These are phyloP conservation scores for Synchiropus splendidus DNA, from an alignment of 2,113 vertebrate genomes.

Conservation along the genomic window DNA sequence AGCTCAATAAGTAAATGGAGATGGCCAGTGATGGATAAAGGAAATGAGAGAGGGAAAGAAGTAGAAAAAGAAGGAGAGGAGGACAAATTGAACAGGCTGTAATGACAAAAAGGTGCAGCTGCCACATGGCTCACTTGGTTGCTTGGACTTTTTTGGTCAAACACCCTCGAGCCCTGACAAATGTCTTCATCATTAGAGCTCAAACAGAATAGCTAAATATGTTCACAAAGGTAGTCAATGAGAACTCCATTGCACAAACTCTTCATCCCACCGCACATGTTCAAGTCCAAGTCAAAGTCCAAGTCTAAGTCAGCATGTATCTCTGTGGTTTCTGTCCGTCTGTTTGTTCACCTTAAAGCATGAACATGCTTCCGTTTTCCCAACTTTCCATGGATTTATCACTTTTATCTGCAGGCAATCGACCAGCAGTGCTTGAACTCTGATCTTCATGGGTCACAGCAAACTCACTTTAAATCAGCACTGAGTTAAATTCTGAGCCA, in stretches of 20 bases:
- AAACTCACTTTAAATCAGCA: too few relatives aligned
- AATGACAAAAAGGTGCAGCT: slow-evolving; percentile 43
- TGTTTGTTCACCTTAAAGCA: too few relatives aligned
- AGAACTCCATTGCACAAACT: background rate
- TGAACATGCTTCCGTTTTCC: too few relatives aligned
- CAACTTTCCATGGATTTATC: too few relatives aligned
- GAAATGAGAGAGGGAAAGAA: slow-evolving; percentile 51
- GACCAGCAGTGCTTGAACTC: background rate
- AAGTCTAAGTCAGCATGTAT: too few relatives aligned
- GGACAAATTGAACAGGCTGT: slow-evolving; percentile 53
- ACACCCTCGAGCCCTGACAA: background rate
- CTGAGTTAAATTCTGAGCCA: too few relatives aligned
- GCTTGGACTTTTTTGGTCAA: slow-evolving; percentile 3
- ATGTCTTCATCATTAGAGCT: background rate
- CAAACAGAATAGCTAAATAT: background rate
- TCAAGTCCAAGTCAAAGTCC: too few relatives aligned
- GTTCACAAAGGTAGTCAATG: background rate
- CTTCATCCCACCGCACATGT: background rate
- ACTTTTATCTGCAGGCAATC: background rate
- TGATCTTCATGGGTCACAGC: too few relatives aligned
- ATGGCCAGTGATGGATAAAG: slow-evolving; percentile 55
- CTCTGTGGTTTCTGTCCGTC: too few relatives aligned
- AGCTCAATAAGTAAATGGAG: slow-evolving; percentile 68
- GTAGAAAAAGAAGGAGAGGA: slow-evolving; percentile 43
- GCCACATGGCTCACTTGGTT: slow-evolving; percentile 12